phyloP scores from a whole-genome alignment of 2,888 invertebrate species.

The Molorchus minor region DNA sequence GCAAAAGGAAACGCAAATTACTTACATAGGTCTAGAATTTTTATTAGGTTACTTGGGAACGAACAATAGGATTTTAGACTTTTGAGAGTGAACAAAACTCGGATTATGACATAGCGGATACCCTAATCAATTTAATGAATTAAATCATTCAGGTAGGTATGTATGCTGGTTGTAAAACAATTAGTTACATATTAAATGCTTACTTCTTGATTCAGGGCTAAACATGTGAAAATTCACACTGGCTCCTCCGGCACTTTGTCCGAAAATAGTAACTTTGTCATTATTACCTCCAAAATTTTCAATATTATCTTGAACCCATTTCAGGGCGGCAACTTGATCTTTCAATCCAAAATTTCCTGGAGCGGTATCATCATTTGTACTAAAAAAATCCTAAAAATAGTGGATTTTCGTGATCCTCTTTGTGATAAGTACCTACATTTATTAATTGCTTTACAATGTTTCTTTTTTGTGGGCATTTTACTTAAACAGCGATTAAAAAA shows the following conservation, averaged over 20 bases:
- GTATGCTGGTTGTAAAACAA: too few relatives aligned
- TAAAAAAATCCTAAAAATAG: conserved; percentile 60
- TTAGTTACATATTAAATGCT: too few relatives aligned
- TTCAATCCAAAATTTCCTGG: conserved; percentile 64
- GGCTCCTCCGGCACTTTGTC: conserved; percentile 63
- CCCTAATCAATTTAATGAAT: too few relatives aligned
- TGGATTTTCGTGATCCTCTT: background rate
- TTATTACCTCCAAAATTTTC: conserved; percentile 61
- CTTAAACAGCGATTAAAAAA: too few relatives aligned
- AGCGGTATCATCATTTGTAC: conserved; percentile 60
- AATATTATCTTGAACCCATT: conserved; percentile 63
- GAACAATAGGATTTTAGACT: too few relatives aligned
- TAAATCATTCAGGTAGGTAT: too few relatives aligned
- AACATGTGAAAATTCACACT: conserved; percentile 63
- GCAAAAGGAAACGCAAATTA: too few relatives aligned
- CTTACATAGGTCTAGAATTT: too few relatives aligned
- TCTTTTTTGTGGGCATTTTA: too few relatives aligned
- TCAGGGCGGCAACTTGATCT: conserved; percentile 62
- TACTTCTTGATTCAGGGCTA: conserved; percentile 57
- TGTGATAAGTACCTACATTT: conserved; percentile 21
- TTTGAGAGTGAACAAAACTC: too few relatives aligned
- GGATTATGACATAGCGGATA: too few relatives aligned
- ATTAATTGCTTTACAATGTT: conserved; percentile 21
- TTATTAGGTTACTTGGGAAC: too few relatives aligned
- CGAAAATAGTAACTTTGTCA: conserved; percentile 61